Conservation (phyloP, 2,797 vertebrate species). For the Liparis tanakae region DNA sequence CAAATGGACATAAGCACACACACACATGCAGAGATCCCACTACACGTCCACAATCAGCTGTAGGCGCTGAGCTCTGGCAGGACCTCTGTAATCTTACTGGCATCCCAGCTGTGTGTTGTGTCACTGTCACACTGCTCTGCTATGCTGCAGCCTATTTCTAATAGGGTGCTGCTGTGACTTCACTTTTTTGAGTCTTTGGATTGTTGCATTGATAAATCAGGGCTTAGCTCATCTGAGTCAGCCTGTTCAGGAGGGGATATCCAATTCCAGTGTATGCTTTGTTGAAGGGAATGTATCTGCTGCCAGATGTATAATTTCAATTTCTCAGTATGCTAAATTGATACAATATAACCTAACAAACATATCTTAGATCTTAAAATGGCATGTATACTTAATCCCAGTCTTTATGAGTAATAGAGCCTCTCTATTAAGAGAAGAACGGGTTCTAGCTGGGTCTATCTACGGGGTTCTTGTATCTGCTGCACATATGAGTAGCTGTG, state of each 20-base stretch:
- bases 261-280: conserved; percentile 50
- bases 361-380: conserved; percentile 46
- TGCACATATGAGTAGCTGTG: conserved; percentile 67
- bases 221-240: conserved; percentile 51
- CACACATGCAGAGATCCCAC: conserved; percentile 19
- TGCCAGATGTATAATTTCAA: conserved; percentile 51
- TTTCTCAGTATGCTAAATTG: conserved; percentile 40
- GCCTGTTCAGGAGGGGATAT: conserved; percentile 32
- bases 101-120: conserved; percentile 69
- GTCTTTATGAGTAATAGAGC: conserved; percentile 39
- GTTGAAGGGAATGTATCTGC: conserved; percentile 44
- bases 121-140: conserved; percentile 48
- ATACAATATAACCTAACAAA: conserved; percentile 60
- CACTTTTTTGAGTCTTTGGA: conserved; percentile 18
- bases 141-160: conserved; percentile 49
- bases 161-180: conserved; percentile 49
- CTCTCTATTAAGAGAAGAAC: conserved; percentile 40
- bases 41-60: conserved; percentile 53
- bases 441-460: conserved; percentile 46
- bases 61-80: conserved; percentile 61
- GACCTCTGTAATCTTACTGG: conserved; percentile 63
- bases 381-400: conserved; percentile 42
- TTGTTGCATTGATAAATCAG: conserved; percentile 51
- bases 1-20: conserved; percentile 55
- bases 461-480: conserved; percentile 62